Evolutionary conservation across 2,113 vertebrate genomes (phyloP).

Genomic region (Cottus gobio): DNA sequence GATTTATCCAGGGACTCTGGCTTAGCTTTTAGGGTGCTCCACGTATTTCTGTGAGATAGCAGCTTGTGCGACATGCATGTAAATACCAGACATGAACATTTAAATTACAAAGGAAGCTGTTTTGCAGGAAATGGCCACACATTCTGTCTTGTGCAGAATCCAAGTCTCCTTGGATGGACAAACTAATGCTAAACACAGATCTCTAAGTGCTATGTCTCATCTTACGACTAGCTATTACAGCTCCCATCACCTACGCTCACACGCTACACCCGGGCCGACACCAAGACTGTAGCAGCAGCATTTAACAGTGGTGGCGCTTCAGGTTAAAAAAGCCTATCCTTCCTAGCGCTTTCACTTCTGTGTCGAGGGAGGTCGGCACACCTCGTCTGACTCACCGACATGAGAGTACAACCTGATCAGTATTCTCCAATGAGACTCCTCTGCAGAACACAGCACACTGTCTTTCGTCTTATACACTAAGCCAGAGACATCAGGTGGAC

Average conservation of each 20-base stretch:
- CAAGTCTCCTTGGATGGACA: not conserved
- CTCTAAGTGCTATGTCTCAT: not conserved
- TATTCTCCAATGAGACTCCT: constrained; percentile 36
- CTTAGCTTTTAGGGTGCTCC: not conserved
- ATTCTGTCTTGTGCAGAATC: not conserved
- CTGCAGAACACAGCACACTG: constrained; percentile 6
- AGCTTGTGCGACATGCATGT: not conserved
- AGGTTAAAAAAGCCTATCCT: constrained; percentile 2
- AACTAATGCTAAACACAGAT: constrained; percentile 16
- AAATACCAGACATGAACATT: not conserved
- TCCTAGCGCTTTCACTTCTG: not conserved
- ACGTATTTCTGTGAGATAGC: not conserved
- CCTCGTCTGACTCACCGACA: constrained; percentile 22
- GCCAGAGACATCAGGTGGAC: not conserved
- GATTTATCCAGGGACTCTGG: constrained; percentile 1
- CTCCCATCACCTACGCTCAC: not conserved
- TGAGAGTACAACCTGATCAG: constrained; percentile 33
- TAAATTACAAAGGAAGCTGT: not conserved
- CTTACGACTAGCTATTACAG: constrained; percentile 6
- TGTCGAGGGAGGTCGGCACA: constrained; percentile 13
- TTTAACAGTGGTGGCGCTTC: constrained; percentile 13
- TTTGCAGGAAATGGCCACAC: not conserved
- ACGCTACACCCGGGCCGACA: not conserved
- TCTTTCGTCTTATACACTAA: constrained; percentile 29
- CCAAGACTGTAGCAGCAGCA: not conserved